Conservation (phyloP, 2,888 invertebrate genomes). For the Lacanobia wlatinum region DNA sequence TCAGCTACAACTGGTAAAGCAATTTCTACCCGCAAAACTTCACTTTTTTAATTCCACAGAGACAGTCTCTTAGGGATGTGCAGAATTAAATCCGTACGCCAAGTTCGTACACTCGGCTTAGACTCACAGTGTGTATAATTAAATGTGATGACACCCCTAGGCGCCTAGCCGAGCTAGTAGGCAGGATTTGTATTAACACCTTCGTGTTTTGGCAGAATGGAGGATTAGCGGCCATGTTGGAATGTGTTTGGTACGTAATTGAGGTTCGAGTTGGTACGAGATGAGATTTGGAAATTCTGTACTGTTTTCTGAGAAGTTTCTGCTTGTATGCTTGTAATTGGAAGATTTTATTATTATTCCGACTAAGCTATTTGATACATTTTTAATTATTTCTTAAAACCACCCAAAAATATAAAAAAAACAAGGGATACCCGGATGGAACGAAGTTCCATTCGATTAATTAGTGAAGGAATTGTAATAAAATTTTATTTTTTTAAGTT, state of each 20-base stretch:
- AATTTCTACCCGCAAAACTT: slow-evolving; percentile 1
- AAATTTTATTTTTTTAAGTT: no score
- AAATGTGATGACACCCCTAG: slow-evolving; percentile 62
- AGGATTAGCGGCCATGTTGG: slow-evolving; percentile 49
- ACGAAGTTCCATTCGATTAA: no score
- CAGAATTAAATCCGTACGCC: slow-evolving; percentile 54
- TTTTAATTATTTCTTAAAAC: no score
- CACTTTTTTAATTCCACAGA: slow-evolving; percentile 36
- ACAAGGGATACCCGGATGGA: no score
- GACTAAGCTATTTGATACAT: no score
- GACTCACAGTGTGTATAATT: slow-evolving; percentile 62
- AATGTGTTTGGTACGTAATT: slow-evolving; percentile 38
- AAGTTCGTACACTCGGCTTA: slow-evolving; percentile 55
- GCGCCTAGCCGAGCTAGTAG: slow-evolving; percentile 33
- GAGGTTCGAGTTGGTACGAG: slow-evolving; percentile 17
- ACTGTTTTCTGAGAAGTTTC: neutral
- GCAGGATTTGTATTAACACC: slow-evolving; percentile 59
- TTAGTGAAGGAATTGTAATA: no score
- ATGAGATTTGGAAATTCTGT: slow-evolving; percentile 10
- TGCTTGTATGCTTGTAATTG: neutral
- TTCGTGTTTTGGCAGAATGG: slow-evolving; percentile 51
- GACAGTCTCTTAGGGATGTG: slow-evolving; percentile 18
- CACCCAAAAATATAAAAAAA: no score
- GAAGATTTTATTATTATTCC: neutral
- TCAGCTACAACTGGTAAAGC: neutral